phyloP scores from a whole-genome alignment of 2,888 invertebrate species.

The Cephus pygmeus region DNA sequence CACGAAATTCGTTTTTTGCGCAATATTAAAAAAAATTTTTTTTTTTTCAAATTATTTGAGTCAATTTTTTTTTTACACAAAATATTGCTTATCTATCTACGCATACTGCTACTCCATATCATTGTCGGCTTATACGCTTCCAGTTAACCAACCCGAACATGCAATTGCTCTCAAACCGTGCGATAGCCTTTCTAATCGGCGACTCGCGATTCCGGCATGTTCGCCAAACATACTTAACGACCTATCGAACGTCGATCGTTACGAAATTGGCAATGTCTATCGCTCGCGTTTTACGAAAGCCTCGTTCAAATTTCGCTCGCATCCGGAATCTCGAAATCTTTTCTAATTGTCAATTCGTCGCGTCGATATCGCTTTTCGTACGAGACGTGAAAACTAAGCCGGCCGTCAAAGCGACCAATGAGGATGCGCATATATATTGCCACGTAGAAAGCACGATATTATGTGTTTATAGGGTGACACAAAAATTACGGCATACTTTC shows the following conservation, averaged over 20 bases:
- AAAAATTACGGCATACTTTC: conserved; percentile 31
- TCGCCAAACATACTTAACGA: not conserved
- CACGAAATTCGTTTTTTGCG: not conserved
- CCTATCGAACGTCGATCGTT: not conserved
- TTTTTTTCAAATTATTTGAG: too few relatives aligned
- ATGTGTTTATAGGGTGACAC: conserved; percentile 26
- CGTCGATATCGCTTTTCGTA: not conserved
- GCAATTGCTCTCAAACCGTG: not conserved
- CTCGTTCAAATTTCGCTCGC: not conserved
- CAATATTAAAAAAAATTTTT: too few relatives aligned
- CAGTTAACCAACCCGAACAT: not conserved
- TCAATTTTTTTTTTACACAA: not conserved
- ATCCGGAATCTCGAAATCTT: not conserved
- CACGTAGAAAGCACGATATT: conserved; percentile 33
- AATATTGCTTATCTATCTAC: not conserved
- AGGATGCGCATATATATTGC: not conserved
- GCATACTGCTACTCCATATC: not conserved
- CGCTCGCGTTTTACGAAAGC: not conserved
- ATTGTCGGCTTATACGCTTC: not conserved
- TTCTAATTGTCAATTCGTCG: not conserved
- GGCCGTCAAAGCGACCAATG: not conserved
- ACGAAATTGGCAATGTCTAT: not conserved
- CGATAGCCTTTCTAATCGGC: not conserved
- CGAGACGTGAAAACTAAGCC: not conserved
- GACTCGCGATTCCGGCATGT: not conserved